Conservation (phyloP, 1,140 invertebrate genomes). For the Drosophila ercepeae region DNA sequence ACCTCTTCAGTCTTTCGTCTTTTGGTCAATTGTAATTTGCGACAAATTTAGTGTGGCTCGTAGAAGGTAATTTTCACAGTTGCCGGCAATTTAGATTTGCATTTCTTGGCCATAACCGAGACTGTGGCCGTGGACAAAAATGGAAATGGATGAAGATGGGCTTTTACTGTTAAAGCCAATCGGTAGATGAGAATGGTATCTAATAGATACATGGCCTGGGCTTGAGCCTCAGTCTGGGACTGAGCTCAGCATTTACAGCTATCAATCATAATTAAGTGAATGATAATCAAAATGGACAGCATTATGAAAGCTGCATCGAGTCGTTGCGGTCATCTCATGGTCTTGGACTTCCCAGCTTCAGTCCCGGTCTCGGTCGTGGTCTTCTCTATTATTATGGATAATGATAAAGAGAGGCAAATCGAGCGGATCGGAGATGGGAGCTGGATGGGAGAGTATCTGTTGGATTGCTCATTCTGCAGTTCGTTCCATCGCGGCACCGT, state of each 20-base stretch:
- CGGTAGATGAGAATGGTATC: slow-evolving; percentile 60
- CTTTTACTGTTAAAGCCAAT: slow-evolving; percentile 73
- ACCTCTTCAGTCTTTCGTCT: neutral
- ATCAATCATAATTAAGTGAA: slow-evolving; percentile 82
- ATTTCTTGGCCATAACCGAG: slow-evolving; percentile 26
- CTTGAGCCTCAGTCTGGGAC: too few species aligned
- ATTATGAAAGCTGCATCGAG: slow-evolving; percentile 58
- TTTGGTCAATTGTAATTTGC: slow-evolving; percentile 60
- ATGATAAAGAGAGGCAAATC: slow-evolving; percentile 73
- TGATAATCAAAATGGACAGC: slow-evolving; percentile 81
- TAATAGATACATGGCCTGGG: slow-evolving; percentile 54
- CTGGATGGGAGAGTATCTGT: slow-evolving; percentile 23
- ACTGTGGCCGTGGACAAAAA: slow-evolving; percentile 13
- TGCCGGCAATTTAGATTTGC: slow-evolving; percentile 29
- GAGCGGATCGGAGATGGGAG: slow-evolving; percentile 42
- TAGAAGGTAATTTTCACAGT: slow-evolving; percentile 33
- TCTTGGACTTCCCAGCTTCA: slow-evolving; percentile 15
- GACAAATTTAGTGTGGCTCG: slow-evolving; percentile 56
- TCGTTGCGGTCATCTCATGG: slow-evolving; percentile 30
- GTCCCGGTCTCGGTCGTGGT: slow-evolving; percentile 5
- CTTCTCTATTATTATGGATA: slow-evolving; percentile 71
- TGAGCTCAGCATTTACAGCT: slow-evolving; percentile 73
- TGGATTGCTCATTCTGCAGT: slow-evolving; percentile 47
- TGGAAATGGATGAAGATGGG: slow-evolving; percentile 15
- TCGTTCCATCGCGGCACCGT: slow-evolving; percentile 61